phyloP scores from a whole-genome alignment of 1,140 invertebrate genomes.

The Drosophila tsacasi region DNA sequence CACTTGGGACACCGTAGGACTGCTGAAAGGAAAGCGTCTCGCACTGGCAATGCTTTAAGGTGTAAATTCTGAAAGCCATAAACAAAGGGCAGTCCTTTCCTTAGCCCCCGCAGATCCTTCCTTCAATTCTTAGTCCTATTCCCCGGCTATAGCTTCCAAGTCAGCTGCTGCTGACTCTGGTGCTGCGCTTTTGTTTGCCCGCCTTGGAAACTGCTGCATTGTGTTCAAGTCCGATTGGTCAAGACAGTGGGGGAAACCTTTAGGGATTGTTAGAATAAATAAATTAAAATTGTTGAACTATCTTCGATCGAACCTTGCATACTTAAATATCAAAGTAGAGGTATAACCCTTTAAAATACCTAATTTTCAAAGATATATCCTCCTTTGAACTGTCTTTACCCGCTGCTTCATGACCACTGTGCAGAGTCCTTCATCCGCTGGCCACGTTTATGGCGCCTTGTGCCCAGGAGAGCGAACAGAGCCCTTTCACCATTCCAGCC shows the following conservation, averaged over 20 bases:
- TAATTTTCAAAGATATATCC: neutral
- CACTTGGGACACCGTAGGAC: neutral
- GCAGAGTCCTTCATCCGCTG: conserved; percentile 23
- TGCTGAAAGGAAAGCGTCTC: conserved; percentile 16
- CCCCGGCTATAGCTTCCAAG: conserved; percentile 21
- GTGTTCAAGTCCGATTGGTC: conserved; percentile 41
- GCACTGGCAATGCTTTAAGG: conserved; percentile 71
- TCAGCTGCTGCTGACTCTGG: conserved; percentile 50
- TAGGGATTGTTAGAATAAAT: neutral
- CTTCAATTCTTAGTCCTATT: conserved; percentile 13
- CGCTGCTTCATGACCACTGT: conserved; percentile 11
- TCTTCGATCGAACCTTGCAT: neutral
- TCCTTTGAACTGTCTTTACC: neutral
- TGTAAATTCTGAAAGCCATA: conserved; percentile 79
- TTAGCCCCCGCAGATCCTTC: conserved; percentile 28
- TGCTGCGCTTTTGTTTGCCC: conserved; percentile 75
- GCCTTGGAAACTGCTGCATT: conserved; percentile 73
- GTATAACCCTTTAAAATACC: neutral
- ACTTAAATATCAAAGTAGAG: neutral
- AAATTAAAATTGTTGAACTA: neutral
- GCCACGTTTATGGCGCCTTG: conserved; percentile 45
- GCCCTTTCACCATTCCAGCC: conserved; percentile 11
- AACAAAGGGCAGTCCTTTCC: conserved; percentile 62
- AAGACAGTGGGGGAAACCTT: conserved; percentile 21
- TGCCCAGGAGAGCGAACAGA: conserved; percentile 9